phyloP scores from a whole-genome alignment of 30 jellyfish, hydroid and myxozoan genomes.

The Mastigias papua region DNA sequence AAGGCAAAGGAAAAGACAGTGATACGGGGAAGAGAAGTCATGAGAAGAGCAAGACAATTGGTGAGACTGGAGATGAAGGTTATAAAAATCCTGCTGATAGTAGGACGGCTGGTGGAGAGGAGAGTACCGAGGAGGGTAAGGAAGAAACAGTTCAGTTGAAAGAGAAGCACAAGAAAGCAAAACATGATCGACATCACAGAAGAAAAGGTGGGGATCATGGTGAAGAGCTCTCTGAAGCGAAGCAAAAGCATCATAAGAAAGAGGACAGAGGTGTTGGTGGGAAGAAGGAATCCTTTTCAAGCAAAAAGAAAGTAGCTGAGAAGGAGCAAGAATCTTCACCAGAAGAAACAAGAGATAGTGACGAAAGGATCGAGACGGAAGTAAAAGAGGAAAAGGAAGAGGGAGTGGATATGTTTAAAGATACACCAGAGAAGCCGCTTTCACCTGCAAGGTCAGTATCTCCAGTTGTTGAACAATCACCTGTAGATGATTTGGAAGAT shows the following conservation, averaged over 20 bases:
- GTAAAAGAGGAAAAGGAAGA: slow-evolving; percentile 24
- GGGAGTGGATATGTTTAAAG: slow-evolving; percentile 48
- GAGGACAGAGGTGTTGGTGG: slow-evolving; percentile 32
- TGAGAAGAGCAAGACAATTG: slow-evolving; percentile 20
- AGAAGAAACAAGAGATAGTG: slow-evolving; percentile 30
- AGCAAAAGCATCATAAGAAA: slow-evolving; percentile 45
- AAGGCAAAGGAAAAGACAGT: not conserved
- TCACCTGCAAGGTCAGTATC: slow-evolving; percentile 43
- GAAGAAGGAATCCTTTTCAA: slow-evolving; percentile 11
- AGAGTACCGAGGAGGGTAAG: slow-evolving; percentile 39
- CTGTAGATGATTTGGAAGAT: slow-evolving; percentile 16
- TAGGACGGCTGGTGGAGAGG: slow-evolving; percentile 29
- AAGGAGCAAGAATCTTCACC: not conserved
- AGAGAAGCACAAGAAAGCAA: slow-evolving; percentile 46
- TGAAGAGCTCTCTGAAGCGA: slow-evolving; percentile 15
- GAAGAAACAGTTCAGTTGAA: slow-evolving; percentile 31
- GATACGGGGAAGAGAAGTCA: slow-evolving; percentile 18
- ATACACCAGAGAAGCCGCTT: slow-evolving; percentile 35
- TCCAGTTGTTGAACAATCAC: slow-evolving; percentile 22
- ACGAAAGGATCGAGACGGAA: slow-evolving; percentile 12
- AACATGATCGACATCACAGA: slow-evolving; percentile 47
- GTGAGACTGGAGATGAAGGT: slow-evolving; percentile 26
- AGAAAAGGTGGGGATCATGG: slow-evolving; percentile 10
- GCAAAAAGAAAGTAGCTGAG: slow-evolving; percentile 9
- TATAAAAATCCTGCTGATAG: slow-evolving; percentile 9